These are phyloP conservation scores for Drosophila arawakana DNA, from an alignment of 1,140 invertebrate species.

Conservation along the genomic window DNA sequence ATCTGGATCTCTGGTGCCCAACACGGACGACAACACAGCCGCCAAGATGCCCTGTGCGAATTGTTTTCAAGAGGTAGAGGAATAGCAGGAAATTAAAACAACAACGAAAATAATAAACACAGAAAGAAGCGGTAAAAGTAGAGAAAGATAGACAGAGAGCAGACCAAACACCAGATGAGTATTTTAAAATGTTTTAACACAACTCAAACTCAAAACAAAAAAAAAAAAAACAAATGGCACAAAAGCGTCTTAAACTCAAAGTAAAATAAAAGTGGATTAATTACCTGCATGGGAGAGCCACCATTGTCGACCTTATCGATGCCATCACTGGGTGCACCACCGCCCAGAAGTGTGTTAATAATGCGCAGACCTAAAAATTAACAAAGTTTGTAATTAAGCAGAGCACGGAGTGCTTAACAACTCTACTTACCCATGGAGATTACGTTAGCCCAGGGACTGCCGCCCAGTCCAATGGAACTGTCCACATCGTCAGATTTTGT, in stretches of 20 bases:
- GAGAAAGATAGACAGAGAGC: too few relatives aligned
- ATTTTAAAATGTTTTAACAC: neutral
- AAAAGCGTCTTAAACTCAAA: constrained; percentile 29
- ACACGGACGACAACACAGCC: constrained; percentile 93
- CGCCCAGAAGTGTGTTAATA: constrained; percentile 92
- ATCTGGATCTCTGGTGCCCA: constrained; percentile 94
- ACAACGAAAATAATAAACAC: constrained; percentile 16
- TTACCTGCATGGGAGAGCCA: constrained; percentile 93
- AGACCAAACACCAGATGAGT: too few relatives aligned
- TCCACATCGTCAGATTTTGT: constrained; percentile 93
- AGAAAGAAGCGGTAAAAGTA: constrained; percentile 40
- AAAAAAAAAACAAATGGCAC: constrained; percentile 30
- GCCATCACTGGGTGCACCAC: constrained; percentile 89
- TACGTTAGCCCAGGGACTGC: constrained; percentile 93
- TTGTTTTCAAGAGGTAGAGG: constrained; percentile 67
- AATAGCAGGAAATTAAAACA: constrained; percentile 63
- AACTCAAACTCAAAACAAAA: constrained; percentile 32
- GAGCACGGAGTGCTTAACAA: neutral
- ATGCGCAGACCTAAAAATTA: constrained; percentile 88
- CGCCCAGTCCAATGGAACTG: constrained; percentile 87
- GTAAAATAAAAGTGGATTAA: constrained; percentile 43
- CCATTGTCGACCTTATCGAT: constrained; percentile 95
- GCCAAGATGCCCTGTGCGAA: constrained; percentile 92
- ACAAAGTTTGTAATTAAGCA: neutral
- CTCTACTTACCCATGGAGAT: constrained; percentile 87